Evolutionary conservation across 2,797 vertebrate genomes (phyloP).

Genomic region (Thamnophis elegans): DNA sequence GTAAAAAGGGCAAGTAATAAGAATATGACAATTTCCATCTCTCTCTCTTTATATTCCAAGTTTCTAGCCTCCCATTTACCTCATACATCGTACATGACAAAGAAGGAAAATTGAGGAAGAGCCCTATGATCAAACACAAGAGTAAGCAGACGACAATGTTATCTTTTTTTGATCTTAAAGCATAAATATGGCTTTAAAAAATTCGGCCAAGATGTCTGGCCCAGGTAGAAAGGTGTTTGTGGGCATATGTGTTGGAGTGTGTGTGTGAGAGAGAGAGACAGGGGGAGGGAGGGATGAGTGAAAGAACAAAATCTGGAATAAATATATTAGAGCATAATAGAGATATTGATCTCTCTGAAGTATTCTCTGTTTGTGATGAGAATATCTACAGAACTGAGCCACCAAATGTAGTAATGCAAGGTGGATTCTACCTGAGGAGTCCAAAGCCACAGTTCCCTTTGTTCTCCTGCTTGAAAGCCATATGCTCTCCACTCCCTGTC

Average conservation of each 20-base stretch:
- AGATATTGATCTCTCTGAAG: neutral
- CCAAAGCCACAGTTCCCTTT: neutral
- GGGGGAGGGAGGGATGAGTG: neutral
- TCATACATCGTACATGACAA: neutral
- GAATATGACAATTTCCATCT: neutral
- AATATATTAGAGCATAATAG: neutral
- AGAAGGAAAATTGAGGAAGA: neutral
- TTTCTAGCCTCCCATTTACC: too few relatives aligned
- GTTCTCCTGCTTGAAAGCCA: neutral
- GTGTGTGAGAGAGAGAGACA: too few relatives aligned
- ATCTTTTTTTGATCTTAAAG: neutral
- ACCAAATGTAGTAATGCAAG: neutral
- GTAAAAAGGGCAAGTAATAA: neutral
- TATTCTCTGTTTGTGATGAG: neutral
- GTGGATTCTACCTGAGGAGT: neutral
- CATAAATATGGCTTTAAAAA: neutral
- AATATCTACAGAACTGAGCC: neutral
- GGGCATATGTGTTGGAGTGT: neutral
- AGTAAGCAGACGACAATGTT: neutral
- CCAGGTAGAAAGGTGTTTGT: conserved; percentile 16
- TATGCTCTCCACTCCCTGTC: neutral
- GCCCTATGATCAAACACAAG: neutral
- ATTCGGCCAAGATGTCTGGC: neutral
- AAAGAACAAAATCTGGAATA: neutral
- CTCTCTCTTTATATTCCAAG: too few relatives aligned